phyloP scores from a whole-genome alignment of 2,797 vertebrate species.

The Sebastes baramenuke region DNA sequence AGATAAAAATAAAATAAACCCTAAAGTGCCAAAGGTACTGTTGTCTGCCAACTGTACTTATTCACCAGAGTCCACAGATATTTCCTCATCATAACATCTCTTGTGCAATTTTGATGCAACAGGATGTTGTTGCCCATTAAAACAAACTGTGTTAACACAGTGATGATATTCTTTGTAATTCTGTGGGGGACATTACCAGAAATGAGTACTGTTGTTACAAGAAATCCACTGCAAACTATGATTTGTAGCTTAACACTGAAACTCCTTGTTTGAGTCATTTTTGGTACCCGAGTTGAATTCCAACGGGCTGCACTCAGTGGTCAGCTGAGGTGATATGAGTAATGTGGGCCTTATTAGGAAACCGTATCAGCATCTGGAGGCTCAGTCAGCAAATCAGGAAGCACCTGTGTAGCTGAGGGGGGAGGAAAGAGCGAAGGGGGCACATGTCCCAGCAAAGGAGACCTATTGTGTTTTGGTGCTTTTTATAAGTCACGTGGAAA shows the following conservation, averaged over 20 bases:
- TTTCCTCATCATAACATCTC: not conserved
- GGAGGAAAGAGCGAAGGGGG: not conserved
- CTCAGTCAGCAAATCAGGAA: slow-evolving; percentile 76
- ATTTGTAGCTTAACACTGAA: not conserved
- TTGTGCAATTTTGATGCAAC: not conserved
- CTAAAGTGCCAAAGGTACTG: not conserved
- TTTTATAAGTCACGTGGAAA: slow-evolving; percentile 75
- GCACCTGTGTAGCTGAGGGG: slow-evolving; percentile 75
- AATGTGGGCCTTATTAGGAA: slow-evolving; percentile 53
- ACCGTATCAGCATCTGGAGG: slow-evolving; percentile 62
- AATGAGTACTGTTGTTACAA: not conserved
- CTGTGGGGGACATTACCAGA: not conserved
- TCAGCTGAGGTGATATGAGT: slow-evolving; percentile 60
- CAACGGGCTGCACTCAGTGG: slow-evolving; percentile 23
- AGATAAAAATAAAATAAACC: not conserved
- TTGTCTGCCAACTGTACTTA: not conserved
- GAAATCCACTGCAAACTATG: not conserved
- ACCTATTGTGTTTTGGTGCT: slow-evolving; percentile 77
- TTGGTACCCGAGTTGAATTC: slow-evolving; percentile 12
- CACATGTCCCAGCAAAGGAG: slow-evolving; percentile 27
- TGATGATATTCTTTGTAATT: not conserved
- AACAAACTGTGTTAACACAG: not conserved
- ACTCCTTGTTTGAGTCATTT: slow-evolving; percentile 6
- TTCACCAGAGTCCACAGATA: not conserved
- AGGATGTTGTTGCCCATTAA: not conserved